Base-by-base conservation (phyloP, 1,140 invertebrate genomes). In the Caenorhabditis briggsae region DNA sequence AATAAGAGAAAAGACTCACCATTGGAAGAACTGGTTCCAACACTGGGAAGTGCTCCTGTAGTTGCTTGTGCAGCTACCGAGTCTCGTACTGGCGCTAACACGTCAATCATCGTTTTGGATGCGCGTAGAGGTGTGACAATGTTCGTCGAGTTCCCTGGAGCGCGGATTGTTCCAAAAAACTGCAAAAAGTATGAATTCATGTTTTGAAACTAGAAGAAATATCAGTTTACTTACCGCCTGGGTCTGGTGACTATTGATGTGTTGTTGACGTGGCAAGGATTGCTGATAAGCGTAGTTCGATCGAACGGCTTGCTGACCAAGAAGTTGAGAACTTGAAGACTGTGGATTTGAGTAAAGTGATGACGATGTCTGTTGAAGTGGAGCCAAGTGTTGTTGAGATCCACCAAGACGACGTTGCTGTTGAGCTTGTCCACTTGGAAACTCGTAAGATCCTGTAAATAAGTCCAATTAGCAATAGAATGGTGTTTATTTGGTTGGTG, bases 51-150 rank as follows among this genome's bases (percentile, higher is more conserved):
- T 33, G 53, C 33, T 53, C 65, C 65, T 6, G 65, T 48, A 2
- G 85, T 58, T 12, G 85, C 85, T 43, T 70, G 74, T 59, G 70
- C 70, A 53, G 70, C 70, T 53, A 78, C 70, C 70, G 70, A 20
- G 53, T 78, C 70, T 50, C 82, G 43, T 20, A 82, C 46, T 12
- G 85, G 85, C 14, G 74, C 64, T 82, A 87, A 53, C 46, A 87
- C 86, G 56, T 87, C 86, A 58, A 87, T 87, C 86, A 87, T 87
- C 20, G 86, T 87, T 82, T 87, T 87, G 18, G 86, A 87, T 18
- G 86, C 84, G n/a, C 86, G 86, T 53, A 86, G 78, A 23, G 70
- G 85, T 25, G 85, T 78, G 18, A 70, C 85, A 50, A 78, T 78
- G 14, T 78, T 78, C 70, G 70, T 78, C 14, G 70, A 78, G n/a